Conservation (phyloP, 53 echinoderm and acorn worm species). For the Arbacia lixula region DNA sequence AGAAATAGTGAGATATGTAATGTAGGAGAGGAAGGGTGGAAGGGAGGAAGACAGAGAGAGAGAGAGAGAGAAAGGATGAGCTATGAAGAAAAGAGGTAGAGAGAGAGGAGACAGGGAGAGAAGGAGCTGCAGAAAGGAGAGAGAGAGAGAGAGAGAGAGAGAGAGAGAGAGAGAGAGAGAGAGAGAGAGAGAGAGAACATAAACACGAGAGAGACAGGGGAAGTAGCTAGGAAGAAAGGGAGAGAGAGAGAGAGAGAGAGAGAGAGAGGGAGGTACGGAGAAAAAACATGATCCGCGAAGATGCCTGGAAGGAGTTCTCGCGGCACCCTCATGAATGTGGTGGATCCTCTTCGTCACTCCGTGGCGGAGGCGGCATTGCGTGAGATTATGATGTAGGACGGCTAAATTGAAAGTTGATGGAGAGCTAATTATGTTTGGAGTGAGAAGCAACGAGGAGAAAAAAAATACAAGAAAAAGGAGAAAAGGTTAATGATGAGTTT, state of each 20-base stretch:
- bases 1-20: not conserved
- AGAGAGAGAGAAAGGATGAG: not conserved
- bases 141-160: not conserved
- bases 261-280: no score
- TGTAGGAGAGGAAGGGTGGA: not conserved
- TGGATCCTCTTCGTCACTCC: no score
- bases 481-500: no score
- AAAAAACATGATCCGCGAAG: no score
- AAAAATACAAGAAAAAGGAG: no score
- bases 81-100: not conserved
- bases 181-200: not conserved
- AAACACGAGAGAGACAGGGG: not conserved
- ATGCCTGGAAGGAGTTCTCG: no score
- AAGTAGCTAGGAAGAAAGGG: not conserved
- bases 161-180: not conserved
- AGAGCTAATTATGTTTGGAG: slow-evolving; percentile 23
- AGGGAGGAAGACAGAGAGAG: not conserved
- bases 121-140: not conserved
- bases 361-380: slow-evolving; percentile 16
- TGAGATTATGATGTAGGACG: slow-evolving; percentile 30
- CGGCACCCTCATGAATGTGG: no score
- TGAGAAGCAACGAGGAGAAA: no score
- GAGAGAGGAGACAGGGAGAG: not conserved
- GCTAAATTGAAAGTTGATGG: slow-evolving; percentile 40
- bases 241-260: no score